These are phyloP conservation scores for Umimayanthus kanabou DNA, from an alignment of 92 coral and sea anemone genomes.

Conservation along the genomic window DNA sequence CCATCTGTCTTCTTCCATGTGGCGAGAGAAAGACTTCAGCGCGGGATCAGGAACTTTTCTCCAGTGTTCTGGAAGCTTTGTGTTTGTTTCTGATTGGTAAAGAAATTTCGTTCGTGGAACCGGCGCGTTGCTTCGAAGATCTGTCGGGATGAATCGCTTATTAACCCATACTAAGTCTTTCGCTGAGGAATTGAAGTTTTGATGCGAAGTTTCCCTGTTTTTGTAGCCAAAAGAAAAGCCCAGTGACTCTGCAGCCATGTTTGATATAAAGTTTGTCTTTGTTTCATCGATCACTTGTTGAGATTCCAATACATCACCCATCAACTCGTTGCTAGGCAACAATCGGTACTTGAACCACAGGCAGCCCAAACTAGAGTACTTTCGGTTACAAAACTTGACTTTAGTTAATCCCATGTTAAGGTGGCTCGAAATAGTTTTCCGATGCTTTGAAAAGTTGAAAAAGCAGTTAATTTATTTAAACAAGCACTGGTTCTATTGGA, in stretches of 20 bases:
- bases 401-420: too few species aligned
- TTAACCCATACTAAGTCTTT: constrained; percentile 96
- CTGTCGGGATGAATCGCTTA: constrained; percentile 84
- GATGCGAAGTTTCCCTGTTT: constrained; percentile 54
- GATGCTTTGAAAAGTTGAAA: too few species aligned
- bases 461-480: too few species aligned
- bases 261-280: not conserved
- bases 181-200: constrained; percentile 41
- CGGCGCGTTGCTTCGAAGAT: constrained; percentile 91
- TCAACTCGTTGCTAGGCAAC: constrained; percentile 57
- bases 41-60: constrained; percentile 78
- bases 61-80: constrained; percentile 75
- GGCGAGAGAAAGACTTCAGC: constrained; percentile 81
- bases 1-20: constrained; percentile 83
- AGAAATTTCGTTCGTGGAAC: constrained; percentile 93
- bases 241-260: constrained; percentile 93
- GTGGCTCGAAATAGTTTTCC: too few species aligned
- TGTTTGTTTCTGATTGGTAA: constrained; percentile 45
- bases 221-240: constrained; percentile 80
- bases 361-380: not conserved
- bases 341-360: not conserved
- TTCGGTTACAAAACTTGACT: too few species aligned
- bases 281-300: too few species aligned
- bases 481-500: too few species aligned
- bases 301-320: constrained; percentile 15